Conservation (phyloP, 2,888 invertebrate genomes). For the Megamerina dolium region DNA sequence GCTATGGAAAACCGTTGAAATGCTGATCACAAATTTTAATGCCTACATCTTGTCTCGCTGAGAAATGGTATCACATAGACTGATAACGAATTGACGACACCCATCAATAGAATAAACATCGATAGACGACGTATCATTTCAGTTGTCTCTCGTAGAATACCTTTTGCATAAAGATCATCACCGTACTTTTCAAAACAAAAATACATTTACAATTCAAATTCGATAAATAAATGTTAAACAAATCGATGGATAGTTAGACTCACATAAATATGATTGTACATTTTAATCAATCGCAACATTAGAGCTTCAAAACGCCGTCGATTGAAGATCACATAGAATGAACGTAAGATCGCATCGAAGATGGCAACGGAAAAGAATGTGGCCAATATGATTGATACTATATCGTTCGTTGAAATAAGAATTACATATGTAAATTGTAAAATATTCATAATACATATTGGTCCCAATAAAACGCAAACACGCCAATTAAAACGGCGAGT, state of each 20-base stretch:
- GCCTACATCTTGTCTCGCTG: constrained; percentile 27
- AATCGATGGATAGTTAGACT: constrained; percentile 8
- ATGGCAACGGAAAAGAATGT: constrained; percentile 35
- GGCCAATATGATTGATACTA: constrained; percentile 36
- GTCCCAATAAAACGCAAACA: constrained; percentile 28
- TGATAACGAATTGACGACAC: constrained; percentile 31
- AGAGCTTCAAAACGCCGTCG: constrained; percentile 34
- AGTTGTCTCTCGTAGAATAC: constrained; percentile 25
- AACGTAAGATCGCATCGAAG: constrained; percentile 38
- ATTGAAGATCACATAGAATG: constrained; percentile 33
- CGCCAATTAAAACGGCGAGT: constrained; percentile 32
- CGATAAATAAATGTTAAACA: too few relatives aligned
- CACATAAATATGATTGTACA: constrained; percentile 35
- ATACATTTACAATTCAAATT: too few relatives aligned
- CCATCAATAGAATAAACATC: constrained; percentile 35
- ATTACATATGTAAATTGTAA: constrained; percentile 37
- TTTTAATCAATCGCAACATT: constrained; percentile 24
- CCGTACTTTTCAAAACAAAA: constrained; percentile 17
- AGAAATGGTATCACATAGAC: constrained; percentile 34
- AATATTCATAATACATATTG: constrained; percentile 32
- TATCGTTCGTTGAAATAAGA: constrained; percentile 33
- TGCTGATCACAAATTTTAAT: too few relatives aligned
- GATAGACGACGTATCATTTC: constrained; percentile 32
- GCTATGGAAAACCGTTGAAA: too few relatives aligned
- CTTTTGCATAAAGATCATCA: constrained; percentile 21